phyloP scores from a whole-genome alignment of 2,113 vertebrate genomes.

The Nesoenas mayeri region DNA sequence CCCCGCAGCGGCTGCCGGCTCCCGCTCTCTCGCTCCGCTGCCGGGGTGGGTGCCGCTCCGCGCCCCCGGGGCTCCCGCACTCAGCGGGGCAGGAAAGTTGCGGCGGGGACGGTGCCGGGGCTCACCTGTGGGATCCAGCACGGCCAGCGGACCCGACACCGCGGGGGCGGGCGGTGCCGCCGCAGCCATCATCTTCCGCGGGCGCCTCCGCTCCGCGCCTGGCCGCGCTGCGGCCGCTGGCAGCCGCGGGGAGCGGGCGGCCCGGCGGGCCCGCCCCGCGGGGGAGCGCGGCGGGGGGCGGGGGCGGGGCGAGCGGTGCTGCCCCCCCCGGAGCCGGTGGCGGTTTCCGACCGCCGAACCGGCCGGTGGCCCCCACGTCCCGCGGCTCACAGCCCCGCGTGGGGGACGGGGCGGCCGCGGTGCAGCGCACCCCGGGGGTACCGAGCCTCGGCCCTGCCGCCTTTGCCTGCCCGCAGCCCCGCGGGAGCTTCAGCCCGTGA shows the following conservation, averaged over 20 bases:
- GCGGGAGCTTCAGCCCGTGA: background rate
- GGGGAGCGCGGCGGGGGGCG: background rate
- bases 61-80: background rate
- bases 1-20: background rate
- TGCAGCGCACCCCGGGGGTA: background rate
- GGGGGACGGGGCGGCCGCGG: background rate
- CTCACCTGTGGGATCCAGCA: constrained; percentile 71
- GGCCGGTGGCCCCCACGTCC: background rate
- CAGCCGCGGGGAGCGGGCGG: background rate
- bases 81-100: background rate
- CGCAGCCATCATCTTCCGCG: background rate
- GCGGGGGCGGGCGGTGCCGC: background rate
- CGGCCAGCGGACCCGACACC: constrained; percentile 18
- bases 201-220: background rate
- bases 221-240: background rate
- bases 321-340: background rate
- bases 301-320: background rate
- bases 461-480: background rate
- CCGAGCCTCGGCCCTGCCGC: background rate
- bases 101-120: background rate
- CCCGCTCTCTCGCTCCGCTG: background rate
- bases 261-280: background rate
- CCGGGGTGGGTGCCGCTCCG: background rate
- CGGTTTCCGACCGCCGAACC: background rate
- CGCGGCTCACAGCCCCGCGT: background rate